Evolutionary conservation across 2,797 vertebrate species (phyloP), one percentile per base, ranked within the genome.

Genomic region (Fistularia tabacaria): DNA sequence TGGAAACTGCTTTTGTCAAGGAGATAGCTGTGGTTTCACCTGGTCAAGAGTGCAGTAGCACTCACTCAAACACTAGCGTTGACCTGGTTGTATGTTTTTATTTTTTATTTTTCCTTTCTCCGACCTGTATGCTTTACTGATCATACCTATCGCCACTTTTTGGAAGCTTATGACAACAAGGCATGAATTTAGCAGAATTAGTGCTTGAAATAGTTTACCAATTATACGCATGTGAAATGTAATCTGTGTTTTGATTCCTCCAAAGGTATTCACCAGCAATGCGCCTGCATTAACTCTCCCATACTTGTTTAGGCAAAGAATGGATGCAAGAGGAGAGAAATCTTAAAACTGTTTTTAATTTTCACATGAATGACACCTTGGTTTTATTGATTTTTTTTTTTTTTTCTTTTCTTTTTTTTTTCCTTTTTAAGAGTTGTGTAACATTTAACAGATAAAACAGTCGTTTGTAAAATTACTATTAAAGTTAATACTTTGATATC

Each of bases 261-360:
- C 82, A 86, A 88, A 86, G 88, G 84, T 87, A 84, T 88, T 90
- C 90, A 91, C 89, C 90, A 91, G 90, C 90, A 91, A 88, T 87
- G 83, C 86, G 85, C 88, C 89, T 89, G 86, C 84, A 87, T 82
- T 88, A 80, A 83, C 84, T 88, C 83, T 88, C 85, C 79, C 67
- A 47, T 69, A 81, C 74, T 71, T 81, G 74, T 83, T 73, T 51
- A 77, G 57, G 65, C 66, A 70, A 74, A 64, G 64, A 82, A 85
- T 85, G 77, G 85, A 88, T 85, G 77, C 85, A 89, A 84, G 73
- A 78, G 70, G 84, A 85, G 80, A 86, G 80, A 77, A 58, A 74
- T 77, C 11, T 14, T 25, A 25, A 25, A 80, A 79, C 61, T 62
- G 59, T 80, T 79, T 79, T 78, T 70, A 49, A 65, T 78, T 79